A percentile compares a stretch with the other conserved stretches of the same genome.
Conservation (phyloP, 2,888 invertebrate species). For the Microplitis deprimator region DNA sequence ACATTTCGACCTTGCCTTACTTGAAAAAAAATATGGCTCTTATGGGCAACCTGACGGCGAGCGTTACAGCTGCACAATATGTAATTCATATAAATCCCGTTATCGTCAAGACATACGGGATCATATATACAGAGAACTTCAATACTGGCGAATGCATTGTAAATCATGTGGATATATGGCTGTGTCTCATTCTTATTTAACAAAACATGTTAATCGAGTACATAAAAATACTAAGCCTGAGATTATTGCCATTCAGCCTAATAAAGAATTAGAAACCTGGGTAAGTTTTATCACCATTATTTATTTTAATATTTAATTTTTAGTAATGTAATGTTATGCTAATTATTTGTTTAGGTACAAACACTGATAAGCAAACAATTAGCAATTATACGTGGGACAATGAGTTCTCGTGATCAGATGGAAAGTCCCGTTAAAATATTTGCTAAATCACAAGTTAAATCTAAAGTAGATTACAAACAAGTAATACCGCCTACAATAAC, state of each 20-base stretch:
- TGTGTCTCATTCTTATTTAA: constrained; percentile 58
- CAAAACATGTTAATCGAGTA: constrained; percentile 29
- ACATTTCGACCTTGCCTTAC: neutral
- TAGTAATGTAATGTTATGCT: neutral
- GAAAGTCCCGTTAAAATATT: constrained; percentile 7
- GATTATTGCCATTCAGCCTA: constrained; percentile 65
- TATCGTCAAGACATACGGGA: constrained; percentile 76
- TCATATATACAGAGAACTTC: constrained; percentile 79
- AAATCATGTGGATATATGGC: constrained; percentile 75
- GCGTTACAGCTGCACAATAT: constrained; percentile 77
- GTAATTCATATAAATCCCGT: constrained; percentile 75
- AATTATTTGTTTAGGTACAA: constrained; percentile 52
- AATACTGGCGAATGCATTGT: constrained; percentile 78
- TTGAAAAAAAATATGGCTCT: constrained; percentile 59
- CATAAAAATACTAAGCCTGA: constrained; percentile 23
- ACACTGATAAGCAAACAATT: constrained; percentile 59
- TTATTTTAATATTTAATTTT: constrained; percentile 6
- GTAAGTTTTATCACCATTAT: constrained; percentile 59
- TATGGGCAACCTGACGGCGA: constrained; percentile 74
- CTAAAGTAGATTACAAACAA: constrained; percentile 21
- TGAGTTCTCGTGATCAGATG: neutral
- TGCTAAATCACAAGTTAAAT: constrained; percentile 22
- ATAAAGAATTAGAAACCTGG: constrained; percentile 74
- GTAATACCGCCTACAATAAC: constrained; percentile 31
- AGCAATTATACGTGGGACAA: constrained; percentile 55